phyloP scores from a whole-genome alignment of 2,113 vertebrate species.

The Rana temporaria region DNA sequence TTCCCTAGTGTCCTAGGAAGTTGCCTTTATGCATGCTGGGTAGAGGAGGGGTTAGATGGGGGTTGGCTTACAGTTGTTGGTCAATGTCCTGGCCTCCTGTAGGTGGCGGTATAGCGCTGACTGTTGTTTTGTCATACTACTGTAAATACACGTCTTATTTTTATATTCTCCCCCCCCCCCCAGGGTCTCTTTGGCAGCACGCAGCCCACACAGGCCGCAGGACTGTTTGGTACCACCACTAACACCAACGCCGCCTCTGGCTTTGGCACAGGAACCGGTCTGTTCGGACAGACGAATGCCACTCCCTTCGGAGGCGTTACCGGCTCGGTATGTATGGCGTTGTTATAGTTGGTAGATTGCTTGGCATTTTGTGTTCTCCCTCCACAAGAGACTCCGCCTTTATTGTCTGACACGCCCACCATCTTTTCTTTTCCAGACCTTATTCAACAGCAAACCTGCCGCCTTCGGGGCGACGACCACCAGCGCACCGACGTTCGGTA shows the following conservation, averaged over 20 bases:
- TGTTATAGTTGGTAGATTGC: background rate
- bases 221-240: slow-evolving; percentile 86
- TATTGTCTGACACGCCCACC: too few relatives aligned
- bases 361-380: too few relatives aligned
- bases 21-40: too few relatives aligned
- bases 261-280: slow-evolving; percentile 80
- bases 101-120: too few relatives aligned
- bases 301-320: slow-evolving; percentile 86
- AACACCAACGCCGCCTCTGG: slow-evolving; percentile 86
- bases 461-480: slow-evolving; percentile 93
- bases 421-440: slow-evolving; percentile 71
- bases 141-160: too few relatives aligned
- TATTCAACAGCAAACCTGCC: slow-evolving; percentile 91
- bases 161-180: background rate
- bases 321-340: slow-evolving; percentile 77
- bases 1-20: too few relatives aligned
- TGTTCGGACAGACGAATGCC: slow-evolving; percentile 83
- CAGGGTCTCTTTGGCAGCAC: slow-evolving; percentile 93
- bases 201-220: slow-evolving; percentile 79
- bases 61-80: too few relatives aligned
- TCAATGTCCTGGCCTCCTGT: too few relatives aligned
- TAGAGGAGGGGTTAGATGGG: too few relatives aligned
- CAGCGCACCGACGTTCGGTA: slow-evolving; percentile 90
- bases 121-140: too few relatives aligned
- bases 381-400: too few relatives aligned